These are phyloP conservation scores for Drosophila histrio DNA, from an alignment of 2,888 invertebrate genomes.

Conservation along the genomic window DNA sequence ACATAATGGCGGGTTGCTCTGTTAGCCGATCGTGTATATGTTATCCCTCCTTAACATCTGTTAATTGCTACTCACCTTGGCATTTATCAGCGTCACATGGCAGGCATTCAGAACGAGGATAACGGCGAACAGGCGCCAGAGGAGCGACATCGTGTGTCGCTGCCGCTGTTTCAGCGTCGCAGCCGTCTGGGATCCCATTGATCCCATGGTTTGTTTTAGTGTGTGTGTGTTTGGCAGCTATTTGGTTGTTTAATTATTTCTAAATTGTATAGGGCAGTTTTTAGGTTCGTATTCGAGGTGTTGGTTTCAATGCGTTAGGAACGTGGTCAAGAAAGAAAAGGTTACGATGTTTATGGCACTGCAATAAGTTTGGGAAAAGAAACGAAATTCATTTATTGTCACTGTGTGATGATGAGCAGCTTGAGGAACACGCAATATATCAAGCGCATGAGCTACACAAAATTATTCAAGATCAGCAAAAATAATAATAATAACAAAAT, in stretches of 20 bases:
- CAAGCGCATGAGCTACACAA: constrained; percentile 8
- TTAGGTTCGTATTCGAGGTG: constrained; percentile 56
- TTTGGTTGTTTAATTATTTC: constrained; percentile 37
- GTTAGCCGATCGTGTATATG: background rate
- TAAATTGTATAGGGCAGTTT: constrained; percentile 48
- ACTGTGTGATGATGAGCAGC: background rate
- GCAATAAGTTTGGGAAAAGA: constrained; percentile 28
- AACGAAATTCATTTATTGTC: constrained; percentile 17
- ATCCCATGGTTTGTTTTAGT: constrained; percentile 56
- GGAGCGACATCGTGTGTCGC: constrained; percentile 53
- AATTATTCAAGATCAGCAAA: constrained; percentile 46
- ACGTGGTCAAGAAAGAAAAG: constrained; percentile 29
- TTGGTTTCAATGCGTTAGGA: constrained; percentile 36
- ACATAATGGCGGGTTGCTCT: too few relatives aligned
- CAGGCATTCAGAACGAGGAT: constrained; percentile 61
- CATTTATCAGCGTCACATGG: constrained; percentile 59
- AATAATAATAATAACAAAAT: background rate
- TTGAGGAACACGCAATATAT: constrained; percentile 26
- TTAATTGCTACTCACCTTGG: constrained; percentile 60
- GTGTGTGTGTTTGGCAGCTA: constrained; percentile 58
- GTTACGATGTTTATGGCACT: constrained; percentile 65
- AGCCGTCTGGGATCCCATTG: constrained; percentile 64
- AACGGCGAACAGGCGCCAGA: constrained; percentile 67
- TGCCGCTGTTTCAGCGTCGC: constrained; percentile 35
- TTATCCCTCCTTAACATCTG: background rate